A percentile compares a stretch with the other conserved stretches of the same genome.
Evolutionary conservation across 2,888 invertebrate species (phyloP).

Genomic region (Pammene aurita): DNA sequence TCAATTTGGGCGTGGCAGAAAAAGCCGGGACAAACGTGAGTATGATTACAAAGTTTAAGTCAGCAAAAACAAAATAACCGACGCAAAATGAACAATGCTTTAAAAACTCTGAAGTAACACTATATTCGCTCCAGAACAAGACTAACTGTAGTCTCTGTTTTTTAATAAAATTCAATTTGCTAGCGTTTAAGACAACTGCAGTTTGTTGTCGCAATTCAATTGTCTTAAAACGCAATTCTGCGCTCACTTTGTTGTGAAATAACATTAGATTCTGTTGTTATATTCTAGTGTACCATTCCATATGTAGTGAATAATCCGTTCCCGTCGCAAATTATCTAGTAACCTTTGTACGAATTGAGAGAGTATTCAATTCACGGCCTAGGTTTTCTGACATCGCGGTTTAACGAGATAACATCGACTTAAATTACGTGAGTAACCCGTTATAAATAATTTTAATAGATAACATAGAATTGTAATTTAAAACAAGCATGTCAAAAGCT

Average conservation of each 20-base stretch:
- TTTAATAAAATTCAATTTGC: slow-evolving; percentile 21
- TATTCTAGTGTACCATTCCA: neutral
- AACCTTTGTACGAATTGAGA: no score
- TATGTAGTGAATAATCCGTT: neutral
- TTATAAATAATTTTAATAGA: no score
- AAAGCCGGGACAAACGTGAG: no score
- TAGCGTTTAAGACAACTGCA: slow-evolving; percentile 9
- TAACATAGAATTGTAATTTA: no score
- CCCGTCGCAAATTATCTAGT: no score
- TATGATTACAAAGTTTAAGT: no score
- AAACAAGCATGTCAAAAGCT: no score
- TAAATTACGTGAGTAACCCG: no score
- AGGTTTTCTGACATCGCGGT: no score
- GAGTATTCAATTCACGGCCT: no score
- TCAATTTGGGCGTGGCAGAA: no score
- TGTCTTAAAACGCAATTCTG: neutral
- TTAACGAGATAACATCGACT: no score
- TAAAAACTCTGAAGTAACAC: neutral
- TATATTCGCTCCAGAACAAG: neutral
- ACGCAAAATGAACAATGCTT: neutral
- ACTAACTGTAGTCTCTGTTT: slow-evolving; percentile 1
- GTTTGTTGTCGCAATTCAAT: slow-evolving; percentile 11
- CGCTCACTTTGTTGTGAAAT: neutral
- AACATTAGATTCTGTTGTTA: neutral
- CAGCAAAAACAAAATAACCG: neutral